Evolutionary conservation across 2,113 vertebrate genomes (phyloP).

Genomic region (Tympanuchus pallidicinctus): DNA sequence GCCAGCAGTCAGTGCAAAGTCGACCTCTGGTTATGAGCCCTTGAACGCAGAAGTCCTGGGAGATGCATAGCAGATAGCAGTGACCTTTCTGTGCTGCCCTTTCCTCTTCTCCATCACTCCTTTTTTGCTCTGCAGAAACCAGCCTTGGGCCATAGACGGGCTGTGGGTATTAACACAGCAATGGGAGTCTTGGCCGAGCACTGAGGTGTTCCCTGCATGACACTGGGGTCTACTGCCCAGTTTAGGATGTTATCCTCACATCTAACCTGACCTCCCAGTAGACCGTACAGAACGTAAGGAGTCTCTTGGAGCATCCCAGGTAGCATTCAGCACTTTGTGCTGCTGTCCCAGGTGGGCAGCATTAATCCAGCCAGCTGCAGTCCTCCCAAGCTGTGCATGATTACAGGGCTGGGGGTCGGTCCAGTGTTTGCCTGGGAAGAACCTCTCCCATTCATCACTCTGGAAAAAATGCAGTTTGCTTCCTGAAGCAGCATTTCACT

Average conservation of each 20-base stretch:
- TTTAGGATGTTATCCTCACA: not conserved
- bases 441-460: not conserved
- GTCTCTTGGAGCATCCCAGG: fast-evolving
- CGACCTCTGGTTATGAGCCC: not conserved
- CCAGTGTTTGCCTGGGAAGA: not conserved
- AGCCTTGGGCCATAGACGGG: not conserved
- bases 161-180: not conserved
- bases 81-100: not conserved
- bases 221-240: fast-evolving
- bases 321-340: not conserved
- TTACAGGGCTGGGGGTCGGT: fast-evolving
- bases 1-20: not conserved
- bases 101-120: not conserved
- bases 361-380: not conserved
- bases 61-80: not conserved
- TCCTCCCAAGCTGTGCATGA: fast-evolving
- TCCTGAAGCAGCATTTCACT: not conserved
- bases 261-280: not conserved
- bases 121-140: not conserved
- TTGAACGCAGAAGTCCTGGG: not conserved
- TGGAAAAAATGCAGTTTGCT: not conserved
- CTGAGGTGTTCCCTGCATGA: not conserved
- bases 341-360: not conserved
- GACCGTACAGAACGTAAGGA: not conserved
- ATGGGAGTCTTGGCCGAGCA: not conserved